phyloP scores from a whole-genome alignment of 2,113 vertebrate genomes.

The Limnothrissa miodon region DNA sequence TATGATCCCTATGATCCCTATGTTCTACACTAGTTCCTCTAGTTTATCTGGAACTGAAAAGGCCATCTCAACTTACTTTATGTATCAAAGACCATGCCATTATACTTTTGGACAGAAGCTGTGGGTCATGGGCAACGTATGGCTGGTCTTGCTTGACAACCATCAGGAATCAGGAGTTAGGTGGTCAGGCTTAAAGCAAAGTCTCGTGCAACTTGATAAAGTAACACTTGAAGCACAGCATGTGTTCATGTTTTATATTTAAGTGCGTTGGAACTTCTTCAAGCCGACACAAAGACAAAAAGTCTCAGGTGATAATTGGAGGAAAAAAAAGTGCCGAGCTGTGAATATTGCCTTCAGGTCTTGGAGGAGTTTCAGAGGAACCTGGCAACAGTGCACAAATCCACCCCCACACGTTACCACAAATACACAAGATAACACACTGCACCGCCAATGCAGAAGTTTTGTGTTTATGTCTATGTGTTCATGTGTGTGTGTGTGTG shows the following conservation, averaged over 20 bases:
- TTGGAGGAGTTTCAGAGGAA: constrained; percentile 45
- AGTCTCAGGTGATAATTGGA: constrained; percentile 45
- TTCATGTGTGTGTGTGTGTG: background rate
- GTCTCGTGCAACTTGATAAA: background rate
- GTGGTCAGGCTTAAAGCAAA: background rate
- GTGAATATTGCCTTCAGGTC: constrained; percentile 47
- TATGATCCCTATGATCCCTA: too few relatives aligned
- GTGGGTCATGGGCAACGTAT: too few relatives aligned
- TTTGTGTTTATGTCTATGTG: constrained; percentile 12
- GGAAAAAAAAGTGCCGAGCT: constrained; percentile 32
- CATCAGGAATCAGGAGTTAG: background rate
- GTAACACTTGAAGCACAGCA: constrained; percentile 3
- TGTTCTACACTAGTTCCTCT: too few relatives aligned
- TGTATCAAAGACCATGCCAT: too few relatives aligned
- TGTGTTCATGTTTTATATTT: constrained; percentile 21
- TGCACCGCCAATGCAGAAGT: background rate
- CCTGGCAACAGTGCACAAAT: constrained; percentile 46
- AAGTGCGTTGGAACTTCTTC: constrained; percentile 32
- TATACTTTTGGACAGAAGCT: too few relatives aligned
- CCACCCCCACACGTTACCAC: constrained; percentile 36
- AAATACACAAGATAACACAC: constrained; percentile 44
- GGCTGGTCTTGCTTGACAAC: background rate
- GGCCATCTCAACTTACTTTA: too few relatives aligned
- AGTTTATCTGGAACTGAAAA: too few relatives aligned
- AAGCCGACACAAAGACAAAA: constrained; percentile 37